These are phyloP conservation scores for Carapus acus DNA, from an alignment of 2,797 vertebrate species.

Conservation along the genomic window DNA sequence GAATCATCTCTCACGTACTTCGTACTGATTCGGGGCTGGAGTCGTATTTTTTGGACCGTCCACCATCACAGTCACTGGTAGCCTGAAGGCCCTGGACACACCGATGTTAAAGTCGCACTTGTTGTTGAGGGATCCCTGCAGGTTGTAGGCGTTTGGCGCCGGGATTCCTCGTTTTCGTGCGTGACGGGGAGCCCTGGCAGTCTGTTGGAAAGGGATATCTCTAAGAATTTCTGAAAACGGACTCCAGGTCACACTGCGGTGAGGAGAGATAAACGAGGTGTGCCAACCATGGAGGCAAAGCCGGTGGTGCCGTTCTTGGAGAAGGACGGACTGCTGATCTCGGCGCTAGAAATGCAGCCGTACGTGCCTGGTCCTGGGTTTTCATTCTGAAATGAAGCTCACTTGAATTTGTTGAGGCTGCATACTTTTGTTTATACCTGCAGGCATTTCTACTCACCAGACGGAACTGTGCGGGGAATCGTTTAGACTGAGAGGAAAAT, in stretches of 20 bases:
- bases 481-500: conserved; percentile 70
- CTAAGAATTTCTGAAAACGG: no score
- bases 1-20: conserved; percentile 56
- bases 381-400: conserved; percentile 67
- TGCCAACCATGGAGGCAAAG: conserved; percentile 74
- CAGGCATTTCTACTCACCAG: conserved; percentile 51
- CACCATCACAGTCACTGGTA: conserved; percentile 58
- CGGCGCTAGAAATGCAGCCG: conserved; percentile 41
- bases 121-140: conserved; percentile 61
- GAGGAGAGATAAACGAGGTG: neutral
- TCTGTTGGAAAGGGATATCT: conserved; percentile 44
- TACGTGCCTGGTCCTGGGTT: conserved; percentile 75
- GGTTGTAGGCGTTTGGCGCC: conserved; percentile 70
- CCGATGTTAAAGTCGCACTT: conserved; percentile 72
- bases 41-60: conserved; percentile 51
- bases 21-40: conserved; percentile 79
- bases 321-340: conserved; percentile 68
- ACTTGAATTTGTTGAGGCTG: neutral
- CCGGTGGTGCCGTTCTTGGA: conserved; percentile 76
- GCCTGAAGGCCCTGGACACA: conserved; percentile 74
- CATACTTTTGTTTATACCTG: neutral
- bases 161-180: conserved; percentile 57
- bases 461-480: conserved; percentile 57
- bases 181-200: conserved; percentile 29
- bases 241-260: neutral